Percentiles rank a stretch among this genome's conserved stretches.
Conservation (phyloP, 2,113 vertebrate genomes). For the Choloepus hoffmanni region DNA sequence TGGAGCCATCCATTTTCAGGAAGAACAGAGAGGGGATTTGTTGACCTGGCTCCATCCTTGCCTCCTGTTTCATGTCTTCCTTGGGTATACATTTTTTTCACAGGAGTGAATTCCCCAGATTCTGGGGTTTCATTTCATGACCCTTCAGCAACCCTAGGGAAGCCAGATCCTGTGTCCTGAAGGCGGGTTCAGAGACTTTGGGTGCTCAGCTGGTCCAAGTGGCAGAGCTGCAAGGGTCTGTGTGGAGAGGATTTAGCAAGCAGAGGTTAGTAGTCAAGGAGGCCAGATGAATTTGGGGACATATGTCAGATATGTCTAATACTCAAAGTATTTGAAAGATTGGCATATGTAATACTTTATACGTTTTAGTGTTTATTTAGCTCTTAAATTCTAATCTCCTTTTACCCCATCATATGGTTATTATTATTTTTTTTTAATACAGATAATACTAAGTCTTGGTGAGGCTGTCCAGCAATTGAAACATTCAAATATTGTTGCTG, state of each 20-base stretch:
- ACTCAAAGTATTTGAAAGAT: background rate
- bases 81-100: background rate
- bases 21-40: background rate
- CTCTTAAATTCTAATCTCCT: background rate
- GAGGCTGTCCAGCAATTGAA: background rate
- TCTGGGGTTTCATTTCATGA: background rate
- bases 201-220: background rate
- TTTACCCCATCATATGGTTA: background rate
- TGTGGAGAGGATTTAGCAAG: rapidly evolving
- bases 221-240: rapidly evolving
- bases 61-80: background rate
- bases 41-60: background rate
- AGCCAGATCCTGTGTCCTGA: background rate
- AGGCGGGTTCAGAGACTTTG: background rate
- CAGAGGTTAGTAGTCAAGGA: background rate
- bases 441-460: background rate
- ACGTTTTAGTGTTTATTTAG: background rate
- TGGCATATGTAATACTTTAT: background rate
- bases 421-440: background rate
- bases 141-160: background rate
- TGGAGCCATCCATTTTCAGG: background rate
- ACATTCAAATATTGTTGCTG: background rate
- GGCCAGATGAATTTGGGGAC: background rate
- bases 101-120: too few species aligned
- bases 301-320: background rate